Percentiles rank a stretch among this genome's conserved stretches.
Conservation (phyloP, 92 coral and sea anemone genomes). For the Epizoanthus rinbou region DNA sequence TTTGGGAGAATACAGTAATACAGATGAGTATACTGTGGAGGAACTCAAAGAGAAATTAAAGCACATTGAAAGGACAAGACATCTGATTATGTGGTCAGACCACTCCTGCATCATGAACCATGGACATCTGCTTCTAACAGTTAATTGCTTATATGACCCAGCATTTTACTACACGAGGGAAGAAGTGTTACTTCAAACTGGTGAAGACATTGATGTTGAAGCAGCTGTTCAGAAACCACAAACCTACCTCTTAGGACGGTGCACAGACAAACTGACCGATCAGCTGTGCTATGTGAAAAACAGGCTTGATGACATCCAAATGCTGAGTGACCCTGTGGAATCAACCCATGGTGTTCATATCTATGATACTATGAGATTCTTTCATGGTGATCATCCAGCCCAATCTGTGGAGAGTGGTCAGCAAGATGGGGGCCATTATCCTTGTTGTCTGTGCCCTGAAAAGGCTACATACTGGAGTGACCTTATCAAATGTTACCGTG, state of each 20-base stretch:
- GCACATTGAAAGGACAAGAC: slow-evolving; percentile 28
- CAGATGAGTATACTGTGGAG: not conserved
- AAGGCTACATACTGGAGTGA: slow-evolving; percentile 1
- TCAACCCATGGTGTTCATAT: not conserved
- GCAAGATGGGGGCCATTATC: slow-evolving; percentile 56
- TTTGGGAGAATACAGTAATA: slow-evolving; percentile 24
- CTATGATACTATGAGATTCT: not conserved
- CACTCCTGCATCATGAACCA: slow-evolving; percentile 39
- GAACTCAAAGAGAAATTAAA: slow-evolving; percentile 5
- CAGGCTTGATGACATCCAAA: slow-evolving; percentile 54
- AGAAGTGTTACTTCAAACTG: slow-evolving; percentile 15
- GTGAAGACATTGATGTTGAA: slow-evolving; percentile 49
- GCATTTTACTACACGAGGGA: slow-evolving; percentile 34
- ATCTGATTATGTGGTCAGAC: slow-evolving; percentile 36
- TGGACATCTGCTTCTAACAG: slow-evolving; percentile 44
- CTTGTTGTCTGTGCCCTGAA: slow-evolving; percentile 32
- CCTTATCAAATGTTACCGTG: slow-evolving; percentile 34
- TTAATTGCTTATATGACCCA: slow-evolving; percentile 25
- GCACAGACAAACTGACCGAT: slow-evolving; percentile 47
- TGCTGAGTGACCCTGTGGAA: slow-evolving; percentile 10
- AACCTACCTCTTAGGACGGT: slow-evolving; percentile 50
- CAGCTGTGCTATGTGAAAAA: slow-evolving; percentile 50
- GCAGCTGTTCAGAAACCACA: slow-evolving; percentile 61
- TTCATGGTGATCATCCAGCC: slow-evolving; percentile 6
- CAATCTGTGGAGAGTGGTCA: slow-evolving; percentile 52